Evolutionary conservation across 2,797 vertebrate genomes (phyloP).

Genomic region (Podargus strigoides): DNA sequence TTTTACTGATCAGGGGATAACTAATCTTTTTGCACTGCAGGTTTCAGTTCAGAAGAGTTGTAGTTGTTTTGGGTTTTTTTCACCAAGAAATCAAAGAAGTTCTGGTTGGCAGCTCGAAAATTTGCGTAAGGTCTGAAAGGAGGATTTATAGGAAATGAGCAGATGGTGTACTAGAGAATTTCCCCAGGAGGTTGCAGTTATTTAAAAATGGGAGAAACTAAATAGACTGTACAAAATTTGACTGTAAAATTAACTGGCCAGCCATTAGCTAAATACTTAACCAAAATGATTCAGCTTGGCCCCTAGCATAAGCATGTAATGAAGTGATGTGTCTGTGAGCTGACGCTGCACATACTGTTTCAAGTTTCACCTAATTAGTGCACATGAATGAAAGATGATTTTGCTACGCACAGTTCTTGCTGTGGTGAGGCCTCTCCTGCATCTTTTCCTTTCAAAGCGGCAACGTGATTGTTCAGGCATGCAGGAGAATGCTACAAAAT

Average conservation of each 20-base stretch:
- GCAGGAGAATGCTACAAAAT: neutral
- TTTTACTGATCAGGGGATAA: neutral
- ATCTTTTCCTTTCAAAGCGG: neutral
- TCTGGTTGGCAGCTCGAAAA: slow-evolving; percentile 29
- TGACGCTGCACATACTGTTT: neutral
- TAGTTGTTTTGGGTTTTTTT: neutral
- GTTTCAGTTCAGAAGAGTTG: slow-evolving; percentile 4
- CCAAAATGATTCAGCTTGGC: neutral
- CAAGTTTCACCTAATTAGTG: neutral
- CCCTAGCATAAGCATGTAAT: neutral
- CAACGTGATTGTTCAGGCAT: neutral
- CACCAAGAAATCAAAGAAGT: slow-evolving; percentile 18
- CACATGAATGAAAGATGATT: neutral
- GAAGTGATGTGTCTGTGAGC: neutral
- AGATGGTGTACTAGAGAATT: slow-evolving; percentile 58
- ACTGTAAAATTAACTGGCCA: slow-evolving; percentile 47
- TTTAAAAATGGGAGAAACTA: slow-evolving; percentile 53
- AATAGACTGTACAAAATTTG: slow-evolving; percentile 48
- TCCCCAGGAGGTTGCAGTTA: slow-evolving; percentile 52
- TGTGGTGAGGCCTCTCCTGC: neutral
- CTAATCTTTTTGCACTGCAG: neutral
- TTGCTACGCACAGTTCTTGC: neutral
- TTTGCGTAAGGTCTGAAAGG: slow-evolving; percentile 30
- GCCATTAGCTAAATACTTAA: slow-evolving; percentile 20
- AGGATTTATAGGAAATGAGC: slow-evolving; percentile 34